Conservation (phyloP, 2,113 vertebrate species). For the Struthio camelus region DNA sequence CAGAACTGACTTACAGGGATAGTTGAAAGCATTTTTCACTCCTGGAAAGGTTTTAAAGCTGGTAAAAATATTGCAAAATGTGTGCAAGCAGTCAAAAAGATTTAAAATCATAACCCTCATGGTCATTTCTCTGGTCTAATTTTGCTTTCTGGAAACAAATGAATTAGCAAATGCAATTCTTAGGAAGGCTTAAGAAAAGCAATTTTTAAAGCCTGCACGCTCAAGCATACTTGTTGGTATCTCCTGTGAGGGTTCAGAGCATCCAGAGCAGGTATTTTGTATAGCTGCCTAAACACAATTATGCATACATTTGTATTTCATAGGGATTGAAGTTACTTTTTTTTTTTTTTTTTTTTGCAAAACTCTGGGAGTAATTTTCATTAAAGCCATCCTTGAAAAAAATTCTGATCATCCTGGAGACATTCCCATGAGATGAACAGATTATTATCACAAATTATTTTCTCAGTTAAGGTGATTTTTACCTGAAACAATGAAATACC, state of each 20-base stretch:
- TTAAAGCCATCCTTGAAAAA: constrained; percentile 34
- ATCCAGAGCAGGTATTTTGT: constrained; percentile 16
- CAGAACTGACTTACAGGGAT: rapidly evolving
- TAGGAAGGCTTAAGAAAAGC: constrained; percentile 24
- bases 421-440: not conserved
- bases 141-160: constrained; percentile 33
- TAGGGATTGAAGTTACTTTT: not conserved
- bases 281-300: constrained; percentile 42
- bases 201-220: not conserved
- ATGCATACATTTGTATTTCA: constrained; percentile 50
- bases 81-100: not conserved
- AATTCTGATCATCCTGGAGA: constrained; percentile 31
- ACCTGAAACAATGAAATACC: not conserved
- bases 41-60: not conserved
- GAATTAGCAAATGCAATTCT: constrained; percentile 44
- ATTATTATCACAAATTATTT: not conserved
- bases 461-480: constrained; percentile 22
- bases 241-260: constrained; percentile 40
- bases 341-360: not conserved
- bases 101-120: not conserved
- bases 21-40: not conserved
- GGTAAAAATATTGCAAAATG: not conserved
- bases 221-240: not conserved
- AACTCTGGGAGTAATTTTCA: not conserved
- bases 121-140: not conserved